Percentiles rank a stretch among this genome's conserved stretches.
Evolutionary conservation across 1,140 invertebrate species (phyloP).

Genomic region (Eurytemora carolleeae): DNA sequence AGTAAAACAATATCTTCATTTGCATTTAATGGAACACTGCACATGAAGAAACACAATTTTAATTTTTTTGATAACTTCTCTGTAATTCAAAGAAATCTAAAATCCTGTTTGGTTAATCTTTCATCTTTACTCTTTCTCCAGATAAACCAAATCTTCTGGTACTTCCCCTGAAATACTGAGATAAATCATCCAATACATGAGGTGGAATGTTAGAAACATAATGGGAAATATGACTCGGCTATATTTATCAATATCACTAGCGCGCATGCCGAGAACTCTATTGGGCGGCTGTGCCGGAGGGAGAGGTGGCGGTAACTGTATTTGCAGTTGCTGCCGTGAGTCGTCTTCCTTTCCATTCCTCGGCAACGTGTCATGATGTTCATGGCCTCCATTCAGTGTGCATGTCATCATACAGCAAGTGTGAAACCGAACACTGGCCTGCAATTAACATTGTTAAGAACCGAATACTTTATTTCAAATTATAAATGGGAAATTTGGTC

Average conservation of each 20-base stretch:
- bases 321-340: no score
- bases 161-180: constrained; percentile 84
- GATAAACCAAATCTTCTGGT: constrained; percentile 60
- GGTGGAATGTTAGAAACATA: constrained; percentile 89
- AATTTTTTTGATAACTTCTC: no score
- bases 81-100: no score
- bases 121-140: constrained; percentile 1
- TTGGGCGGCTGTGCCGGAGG: not conserved
- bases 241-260: constrained; percentile 91
- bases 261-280: constrained; percentile 22
- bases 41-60: no score
- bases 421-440: not conserved
- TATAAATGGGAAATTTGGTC: no score
- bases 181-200: constrained; percentile 96
- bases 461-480: no score
- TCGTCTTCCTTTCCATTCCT: no score
- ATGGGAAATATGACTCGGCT: constrained; percentile 86
- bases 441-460: no score
- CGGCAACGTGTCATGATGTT: no score
- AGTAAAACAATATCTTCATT: no score
- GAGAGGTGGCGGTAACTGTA: not conserved
- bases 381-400: not conserved
- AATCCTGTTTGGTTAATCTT: no score
- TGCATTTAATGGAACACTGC: no score
- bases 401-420: not conserved